A percentile compares a stretch with the other conserved stretches of the same genome.
Conservation (phyloP, 1,140 invertebrate genomes). For the Heterodera schachtii region DNA sequence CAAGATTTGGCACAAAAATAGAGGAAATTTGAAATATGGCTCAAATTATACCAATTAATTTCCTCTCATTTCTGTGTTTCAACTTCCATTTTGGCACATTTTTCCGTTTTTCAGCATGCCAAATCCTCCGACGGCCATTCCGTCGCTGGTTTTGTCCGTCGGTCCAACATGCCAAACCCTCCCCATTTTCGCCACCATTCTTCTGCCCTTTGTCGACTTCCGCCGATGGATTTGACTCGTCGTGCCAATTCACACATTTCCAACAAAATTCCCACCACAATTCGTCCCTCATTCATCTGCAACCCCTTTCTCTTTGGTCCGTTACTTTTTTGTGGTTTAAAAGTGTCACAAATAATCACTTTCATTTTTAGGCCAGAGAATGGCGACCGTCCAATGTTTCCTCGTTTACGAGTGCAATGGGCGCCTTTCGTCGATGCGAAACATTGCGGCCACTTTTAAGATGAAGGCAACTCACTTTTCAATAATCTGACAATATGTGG, state of each 20-base stretch:
- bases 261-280: constrained; percentile 21
- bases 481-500: no score
- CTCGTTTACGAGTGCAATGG: constrained; percentile 34
- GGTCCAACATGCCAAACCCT: no score
- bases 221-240: background rate
- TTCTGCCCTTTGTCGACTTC: background rate
- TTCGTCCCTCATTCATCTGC: constrained; percentile 8
- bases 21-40: no score
- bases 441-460: constrained; percentile 38
- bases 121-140: constrained; percentile 7
- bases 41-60: no score
- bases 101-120: background rate
- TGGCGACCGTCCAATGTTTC: constrained; percentile 37
- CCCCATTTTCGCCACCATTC: background rate
- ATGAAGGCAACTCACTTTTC: constrained; percentile 22
- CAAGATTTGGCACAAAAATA: no score
- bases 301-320: constrained; percentile 18
- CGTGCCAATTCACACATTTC: constrained; percentile 22
- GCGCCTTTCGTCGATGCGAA: constrained; percentile 3
- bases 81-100: no score
- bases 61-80: no score
- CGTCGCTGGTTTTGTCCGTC: background rate
- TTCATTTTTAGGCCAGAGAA: constrained; percentile 24
- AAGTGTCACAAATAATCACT: background rate
- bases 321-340: background rate